phyloP scores from a whole-genome alignment of 2,888 invertebrate genomes.

The Macroteleia sp. region DNA sequence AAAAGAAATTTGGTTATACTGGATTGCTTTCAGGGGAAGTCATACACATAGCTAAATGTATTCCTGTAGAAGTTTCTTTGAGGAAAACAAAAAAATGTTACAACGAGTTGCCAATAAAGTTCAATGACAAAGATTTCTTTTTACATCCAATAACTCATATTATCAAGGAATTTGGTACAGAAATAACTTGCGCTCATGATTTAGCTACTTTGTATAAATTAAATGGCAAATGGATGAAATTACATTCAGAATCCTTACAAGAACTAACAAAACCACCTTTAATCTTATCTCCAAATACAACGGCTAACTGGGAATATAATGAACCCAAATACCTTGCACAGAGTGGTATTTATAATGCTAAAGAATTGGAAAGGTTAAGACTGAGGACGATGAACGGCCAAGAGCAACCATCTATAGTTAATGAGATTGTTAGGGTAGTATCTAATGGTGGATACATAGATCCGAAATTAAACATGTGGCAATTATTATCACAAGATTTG shows the following conservation, averaged over 20 bases:
- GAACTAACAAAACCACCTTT: background rate
- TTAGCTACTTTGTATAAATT: conserved; percentile 11
- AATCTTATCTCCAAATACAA: background rate
- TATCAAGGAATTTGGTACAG: conserved; percentile 5
- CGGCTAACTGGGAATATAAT: background rate
- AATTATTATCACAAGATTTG: too few relatives aligned
- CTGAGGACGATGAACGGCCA: background rate
- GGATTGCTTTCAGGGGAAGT: conserved; percentile 69
- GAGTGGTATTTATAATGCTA: background rate
- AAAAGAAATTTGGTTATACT: conserved; percentile 67
- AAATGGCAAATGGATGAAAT: conserved; percentile 21
- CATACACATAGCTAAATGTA: conserved; percentile 69
- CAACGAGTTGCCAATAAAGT: background rate
- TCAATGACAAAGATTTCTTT: background rate
- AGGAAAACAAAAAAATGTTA: conserved; percentile 63
- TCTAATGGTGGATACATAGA: background rate
- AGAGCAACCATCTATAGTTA: conserved; percentile 1
- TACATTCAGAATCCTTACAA: background rate
- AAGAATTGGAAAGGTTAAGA: conserved; percentile 1
- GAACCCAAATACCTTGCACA: background rate
- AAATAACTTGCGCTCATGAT: background rate
- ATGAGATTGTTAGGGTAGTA: background rate
- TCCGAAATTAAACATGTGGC: background rate
- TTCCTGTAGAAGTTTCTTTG: conserved; percentile 61
- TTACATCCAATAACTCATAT: conserved; percentile 17